Evolutionary conservation across 2,888 invertebrate species (phyloP), one percentile per base, ranked within the genome.

Genomic region (Pseudococcus jackbeardsleyi): DNA sequence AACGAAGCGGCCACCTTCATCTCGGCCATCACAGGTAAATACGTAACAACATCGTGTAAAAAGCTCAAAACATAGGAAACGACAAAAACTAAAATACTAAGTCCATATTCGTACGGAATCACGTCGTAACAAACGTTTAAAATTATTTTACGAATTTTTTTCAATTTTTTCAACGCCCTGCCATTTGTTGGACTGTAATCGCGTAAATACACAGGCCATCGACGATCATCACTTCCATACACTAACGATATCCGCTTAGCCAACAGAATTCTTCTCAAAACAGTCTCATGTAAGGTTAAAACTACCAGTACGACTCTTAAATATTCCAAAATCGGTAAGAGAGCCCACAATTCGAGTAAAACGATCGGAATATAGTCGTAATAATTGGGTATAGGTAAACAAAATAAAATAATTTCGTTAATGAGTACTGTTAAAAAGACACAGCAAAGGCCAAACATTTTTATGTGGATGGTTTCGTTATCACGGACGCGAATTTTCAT

Each of bases 101-200:
- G 9, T n/a, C 79, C 79, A 17, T 79, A 79, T 15, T 79, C 79
- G 39, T 39, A 33, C 11, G 79, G 79, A 39, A 79, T 39, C n/a
- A 79, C 79, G 15, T 79, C 79, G 79, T 79, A 79, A 79, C 79
- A 79, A 2, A 79, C 79, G 79, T 79, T 39, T 5, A 79, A 79
- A 33, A 79, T 79, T 5, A 42, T 79, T 79, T 79, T 42, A 42
- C 39, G 42, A 42, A 79, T 42, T 42, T 79, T 33, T 79, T 42
- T 39, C 39, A 79, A 64, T 64, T 64, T 64, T 64, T 64, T 64
- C 64, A 64, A 64, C 5, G 22, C 22, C 8, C 7, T 22, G 64
- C 19, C 64, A 64, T 64, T 64, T 6, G 22, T 22, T 64, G 64
- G 22, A 22, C 64, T 64, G 19, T 22, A 64, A 6, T 12, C 22